A percentile compares a stretch with the other conserved stretches of the same genome.
These are phyloP conservation scores for Atractosteus spatula DNA, from an alignment of 2,113 vertebrate genomes.

Conservation along the genomic window DNA sequence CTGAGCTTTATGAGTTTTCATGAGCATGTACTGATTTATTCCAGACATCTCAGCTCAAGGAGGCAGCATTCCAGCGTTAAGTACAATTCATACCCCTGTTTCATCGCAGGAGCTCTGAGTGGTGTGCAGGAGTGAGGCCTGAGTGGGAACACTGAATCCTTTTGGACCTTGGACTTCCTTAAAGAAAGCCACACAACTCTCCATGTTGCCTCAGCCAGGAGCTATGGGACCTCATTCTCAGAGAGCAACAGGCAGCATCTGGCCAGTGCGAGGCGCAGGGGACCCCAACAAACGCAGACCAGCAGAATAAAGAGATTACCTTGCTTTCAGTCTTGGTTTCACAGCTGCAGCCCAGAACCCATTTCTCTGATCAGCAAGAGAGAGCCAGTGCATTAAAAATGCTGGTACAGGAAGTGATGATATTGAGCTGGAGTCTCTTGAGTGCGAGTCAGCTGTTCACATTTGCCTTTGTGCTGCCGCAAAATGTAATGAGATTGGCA, in stretches of 20 bases:
- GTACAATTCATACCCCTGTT: no score
- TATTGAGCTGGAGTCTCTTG: conserved; percentile 11
- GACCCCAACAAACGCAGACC: conserved; percentile 8
- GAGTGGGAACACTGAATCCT: no score
- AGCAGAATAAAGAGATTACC: conserved; percentile 28
- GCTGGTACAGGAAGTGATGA: conserved; percentile 18
- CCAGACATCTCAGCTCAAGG: no score
- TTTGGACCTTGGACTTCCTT: no score
- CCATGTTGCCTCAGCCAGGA: no score
- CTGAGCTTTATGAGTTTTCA: no score
- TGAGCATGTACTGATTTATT: no score
- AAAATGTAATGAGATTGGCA: background rate
- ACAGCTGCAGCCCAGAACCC: conserved; percentile 26
- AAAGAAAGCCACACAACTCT: no score
- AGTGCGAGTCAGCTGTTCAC: background rate
- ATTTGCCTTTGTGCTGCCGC: background rate
- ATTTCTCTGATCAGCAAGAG: conserved; percentile 35
- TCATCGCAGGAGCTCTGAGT: no score
- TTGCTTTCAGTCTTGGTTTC: conserved; percentile 3
- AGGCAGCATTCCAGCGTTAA: no score
- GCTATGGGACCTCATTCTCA: background rate
- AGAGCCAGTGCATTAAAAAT: conserved; percentile 21
- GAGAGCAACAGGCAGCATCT: background rate
- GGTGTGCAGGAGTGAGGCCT: no score
- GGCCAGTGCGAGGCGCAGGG: conserved; percentile 9